Evolutionary conservation across 1,140 invertebrate genomes (phyloP).

Genomic region (Apocrypta bakeri): DNA sequence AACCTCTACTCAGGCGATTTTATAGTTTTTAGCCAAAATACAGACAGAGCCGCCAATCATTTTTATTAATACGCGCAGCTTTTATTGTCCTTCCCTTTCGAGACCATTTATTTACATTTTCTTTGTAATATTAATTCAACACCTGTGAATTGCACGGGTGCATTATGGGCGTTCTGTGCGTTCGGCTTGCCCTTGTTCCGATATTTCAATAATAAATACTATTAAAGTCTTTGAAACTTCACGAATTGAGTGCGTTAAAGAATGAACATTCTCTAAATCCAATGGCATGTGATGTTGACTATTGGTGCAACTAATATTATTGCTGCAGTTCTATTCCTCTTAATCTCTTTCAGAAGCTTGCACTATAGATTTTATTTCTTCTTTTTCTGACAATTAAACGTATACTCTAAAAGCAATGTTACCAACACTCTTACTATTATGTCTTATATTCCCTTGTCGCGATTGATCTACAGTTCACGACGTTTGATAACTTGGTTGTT

Average conservation of each 20-base stretch:
- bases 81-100: slow-evolving; percentile 14
- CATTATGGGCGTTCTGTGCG: too few species aligned
- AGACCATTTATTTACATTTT: neutral
- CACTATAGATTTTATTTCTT: slow-evolving; percentile 6
- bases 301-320: neutral
- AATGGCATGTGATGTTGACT: neutral
- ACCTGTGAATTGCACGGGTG: too few species aligned
- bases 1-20: too few species aligned
- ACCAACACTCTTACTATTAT: slow-evolving; percentile 10
- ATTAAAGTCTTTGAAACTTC: neutral
- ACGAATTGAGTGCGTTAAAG: slow-evolving; percentile 14
- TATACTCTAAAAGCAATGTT: neutral
- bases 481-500: neutral
- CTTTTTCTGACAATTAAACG: neutral
- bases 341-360: too few species aligned
- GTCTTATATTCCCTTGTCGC: slow-evolving; percentile 15
- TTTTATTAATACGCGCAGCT: slow-evolving; percentile 26
- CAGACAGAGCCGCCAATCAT: slow-evolving; percentile 34
- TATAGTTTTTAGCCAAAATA: slow-evolving; percentile 38
- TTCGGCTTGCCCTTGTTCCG: neutral
- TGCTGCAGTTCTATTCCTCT: neutral
- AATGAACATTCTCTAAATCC: neutral
- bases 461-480: neutral
- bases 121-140: neutral
- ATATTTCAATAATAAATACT: slow-evolving; percentile 2